phyloP scores from a whole-genome alignment of 2,113 vertebrate species.

The Acanthochromis polyacanthus region DNA sequence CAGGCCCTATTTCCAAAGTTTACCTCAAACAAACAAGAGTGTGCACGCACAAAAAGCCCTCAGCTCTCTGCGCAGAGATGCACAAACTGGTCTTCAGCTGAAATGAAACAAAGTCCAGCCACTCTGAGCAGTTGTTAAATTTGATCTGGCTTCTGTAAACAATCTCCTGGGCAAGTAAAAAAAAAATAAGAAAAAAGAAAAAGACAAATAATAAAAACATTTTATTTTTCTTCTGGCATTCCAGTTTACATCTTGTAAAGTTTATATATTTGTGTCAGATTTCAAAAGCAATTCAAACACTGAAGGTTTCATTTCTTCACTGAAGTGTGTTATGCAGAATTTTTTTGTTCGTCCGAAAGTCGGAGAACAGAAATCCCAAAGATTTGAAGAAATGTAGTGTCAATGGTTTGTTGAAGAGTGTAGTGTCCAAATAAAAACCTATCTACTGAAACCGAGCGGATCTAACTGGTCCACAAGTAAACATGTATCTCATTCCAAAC shows the following conservation, averaged over 20 bases:
- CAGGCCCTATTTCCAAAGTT: constrained; percentile 59
- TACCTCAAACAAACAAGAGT: constrained; percentile 69
- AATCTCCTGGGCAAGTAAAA: constrained; percentile 3
- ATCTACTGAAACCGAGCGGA: neutral
- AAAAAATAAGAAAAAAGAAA: neutral
- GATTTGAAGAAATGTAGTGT: constrained; percentile 24
- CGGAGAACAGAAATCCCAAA: neutral
- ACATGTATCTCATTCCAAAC: constrained; percentile 26
- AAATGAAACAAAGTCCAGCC: constrained; percentile 41
- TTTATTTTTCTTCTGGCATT: constrained; percentile 31
- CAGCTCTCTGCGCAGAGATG: constrained; percentile 17
- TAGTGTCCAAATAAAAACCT: constrained; percentile 22
- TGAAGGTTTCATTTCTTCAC: constrained; percentile 34
- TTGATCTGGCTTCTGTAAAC: constrained; percentile 48
- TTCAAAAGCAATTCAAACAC: constrained; percentile 40
- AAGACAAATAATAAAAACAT: constrained; percentile 17
- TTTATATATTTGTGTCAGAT: constrained; percentile 1
- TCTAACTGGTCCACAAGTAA: constrained; percentile 11
- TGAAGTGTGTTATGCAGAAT: neutral
- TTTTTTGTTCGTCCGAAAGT: neutral
- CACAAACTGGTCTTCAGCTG: constrained; percentile 40
- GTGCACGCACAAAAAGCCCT: constrained; percentile 18
- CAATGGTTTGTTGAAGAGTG: neutral
- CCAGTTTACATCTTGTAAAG: constrained; percentile 39
- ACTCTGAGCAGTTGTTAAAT: constrained; percentile 14